Evolutionary conservation across 2,113 vertebrate species (phyloP).

Genomic region (Macroglossus sobrinus): DNA sequence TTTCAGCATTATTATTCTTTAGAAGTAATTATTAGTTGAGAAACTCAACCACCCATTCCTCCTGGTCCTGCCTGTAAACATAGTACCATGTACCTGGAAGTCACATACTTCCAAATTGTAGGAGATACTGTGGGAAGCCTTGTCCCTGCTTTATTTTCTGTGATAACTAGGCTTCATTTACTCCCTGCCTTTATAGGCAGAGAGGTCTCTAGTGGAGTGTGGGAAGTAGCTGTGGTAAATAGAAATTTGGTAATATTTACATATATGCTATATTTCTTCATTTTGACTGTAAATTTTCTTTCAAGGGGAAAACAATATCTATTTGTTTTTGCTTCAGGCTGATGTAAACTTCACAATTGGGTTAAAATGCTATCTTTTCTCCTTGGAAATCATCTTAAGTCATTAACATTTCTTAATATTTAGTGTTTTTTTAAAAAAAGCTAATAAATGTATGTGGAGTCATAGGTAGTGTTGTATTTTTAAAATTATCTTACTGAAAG

Average conservation of each 20-base stretch:
- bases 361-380: conserved; percentile 20
- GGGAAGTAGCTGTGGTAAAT: background rate
- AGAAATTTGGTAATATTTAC: background rate
- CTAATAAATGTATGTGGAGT: background rate
- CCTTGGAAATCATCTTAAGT: background rate
- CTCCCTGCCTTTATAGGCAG: background rate
- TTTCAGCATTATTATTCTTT: background rate
- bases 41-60: background rate
- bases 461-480: background rate
- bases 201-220: background rate
- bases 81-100: background rate
- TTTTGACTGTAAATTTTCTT: conserved; percentile 8
- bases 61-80: background rate
- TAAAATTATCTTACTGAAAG: background rate
- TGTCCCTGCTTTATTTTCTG: background rate
- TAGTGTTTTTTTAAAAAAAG: background rate
- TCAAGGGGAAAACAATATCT: background rate
- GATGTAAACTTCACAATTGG: conserved; percentile 34
- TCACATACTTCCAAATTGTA: background rate
- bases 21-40: background rate
- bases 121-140: background rate
- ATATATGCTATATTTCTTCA: background rate
- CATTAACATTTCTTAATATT: background rate
- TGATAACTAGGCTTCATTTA: background rate
- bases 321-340: conserved; percentile 62